Base-by-base conservation (phyloP, 1,140 invertebrate species). In the Meloidogyne chitwoodi region DNA sequence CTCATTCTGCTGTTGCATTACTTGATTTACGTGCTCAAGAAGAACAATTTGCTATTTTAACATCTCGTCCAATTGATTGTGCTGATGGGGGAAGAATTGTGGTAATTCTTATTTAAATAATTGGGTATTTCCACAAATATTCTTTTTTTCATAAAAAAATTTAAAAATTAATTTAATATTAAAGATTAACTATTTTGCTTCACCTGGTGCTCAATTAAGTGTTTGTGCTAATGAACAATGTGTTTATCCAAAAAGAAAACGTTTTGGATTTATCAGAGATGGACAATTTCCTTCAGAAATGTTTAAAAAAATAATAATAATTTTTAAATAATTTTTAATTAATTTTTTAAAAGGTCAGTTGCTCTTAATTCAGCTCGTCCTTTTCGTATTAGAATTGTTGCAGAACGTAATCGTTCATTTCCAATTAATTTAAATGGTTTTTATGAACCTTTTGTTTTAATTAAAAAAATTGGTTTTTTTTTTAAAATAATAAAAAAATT, bases 191-290 rank as follows among this genome's bases (percentile, higher is more conserved):
- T 73, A 83, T 62, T 72, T 62, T 34, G 64, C 81, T 29, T 80
- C 77, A 2, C 80, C 79, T 16, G 77, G 69, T 44, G 81, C 80
- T 29, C 66, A 77, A 41, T 63, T 81, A 24, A 81, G 81, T 38
- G 27, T 81, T 27, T 81, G 80, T 74, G 80, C 80, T n/a, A 79
- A 81, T 48, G 80, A 81, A 27, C 77, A 74, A 56, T 81, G 80
- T 31, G 81, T 81, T 56, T 56, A 61, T 26, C 48, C 81, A 19
- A 81, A 81, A 68, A 56, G 80, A 68, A 71, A 44, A 63, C 56
- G 16, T 11, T 62, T 63, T 48, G 78, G 78, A 24, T n/a, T 0
- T 38, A 8, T 10, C 4, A 38, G 8, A 38, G 34, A 38, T 38
- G 34, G 48, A n/a, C 48, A 56, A n/a, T 56, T 6, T n/a, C 5